Evolutionary conservation across 2,888 invertebrate species (phyloP).

Genomic region (Apoda limacodes): DNA sequence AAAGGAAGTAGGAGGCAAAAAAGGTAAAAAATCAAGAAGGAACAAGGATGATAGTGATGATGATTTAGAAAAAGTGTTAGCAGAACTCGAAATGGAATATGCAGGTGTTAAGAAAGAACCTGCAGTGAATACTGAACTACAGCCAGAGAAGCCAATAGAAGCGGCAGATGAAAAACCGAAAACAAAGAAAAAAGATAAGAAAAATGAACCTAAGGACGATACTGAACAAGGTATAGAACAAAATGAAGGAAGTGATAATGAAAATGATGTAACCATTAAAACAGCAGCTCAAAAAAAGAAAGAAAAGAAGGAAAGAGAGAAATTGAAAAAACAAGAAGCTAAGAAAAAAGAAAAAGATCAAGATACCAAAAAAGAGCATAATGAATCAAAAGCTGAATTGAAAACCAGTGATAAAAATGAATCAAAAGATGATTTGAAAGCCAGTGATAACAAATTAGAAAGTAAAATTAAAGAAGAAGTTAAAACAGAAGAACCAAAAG

Average conservation of each 20-base stretch:
- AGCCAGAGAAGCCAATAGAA: conserved; percentile 40
- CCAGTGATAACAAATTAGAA: too few species aligned
- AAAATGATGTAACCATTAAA: conserved; percentile 75
- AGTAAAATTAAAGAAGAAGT: conserved; percentile 30
- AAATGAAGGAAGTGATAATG: conserved; percentile 61
- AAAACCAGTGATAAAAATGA: conserved; percentile 21
- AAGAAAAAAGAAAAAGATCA: conserved; percentile 67
- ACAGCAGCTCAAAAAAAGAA: conserved; percentile 90
- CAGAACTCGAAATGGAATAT: conserved; percentile 86
- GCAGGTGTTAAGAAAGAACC: conserved; percentile 71
- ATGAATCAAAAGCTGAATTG: conserved; percentile 29
- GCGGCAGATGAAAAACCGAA: conserved; percentile 47
- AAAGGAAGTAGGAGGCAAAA: conserved; percentile 70
- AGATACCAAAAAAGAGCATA: conserved; percentile 38
- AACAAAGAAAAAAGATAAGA: conserved; percentile 48
- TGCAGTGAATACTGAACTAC: conserved; percentile 47
- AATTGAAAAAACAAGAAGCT: conserved; percentile 78
- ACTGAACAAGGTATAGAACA: conserved; percentile 37
- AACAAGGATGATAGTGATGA: conserved; percentile 84
- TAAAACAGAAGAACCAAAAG: conserved; percentile 48
- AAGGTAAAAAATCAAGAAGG: conserved; percentile 78
- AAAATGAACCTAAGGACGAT: conserved; percentile 38
- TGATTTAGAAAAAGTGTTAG: conserved; percentile 85
- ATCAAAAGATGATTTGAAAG: conserved; percentile 20
- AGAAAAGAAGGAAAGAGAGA: conserved; percentile 87